Conservation (phyloP, 1,140 invertebrate species). For the Antheraea mylitta region DNA sequence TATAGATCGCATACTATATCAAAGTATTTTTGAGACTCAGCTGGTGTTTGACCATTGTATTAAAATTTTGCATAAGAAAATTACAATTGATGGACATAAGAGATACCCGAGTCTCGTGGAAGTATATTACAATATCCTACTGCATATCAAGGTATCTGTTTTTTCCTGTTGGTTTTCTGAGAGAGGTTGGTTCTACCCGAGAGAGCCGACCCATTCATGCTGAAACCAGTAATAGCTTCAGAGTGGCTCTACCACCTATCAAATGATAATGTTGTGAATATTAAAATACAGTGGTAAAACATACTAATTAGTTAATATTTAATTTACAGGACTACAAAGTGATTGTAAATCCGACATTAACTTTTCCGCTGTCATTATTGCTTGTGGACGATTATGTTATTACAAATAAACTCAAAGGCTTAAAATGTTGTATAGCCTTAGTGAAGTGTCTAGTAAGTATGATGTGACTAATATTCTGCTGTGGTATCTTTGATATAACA, state of each 20-base stretch:
- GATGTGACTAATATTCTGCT: background rate
- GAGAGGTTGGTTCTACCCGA: too few relatives aligned
- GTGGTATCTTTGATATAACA: background rate
- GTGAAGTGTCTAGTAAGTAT: slow-evolving; percentile 50
- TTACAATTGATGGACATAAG: slow-evolving; percentile 49
- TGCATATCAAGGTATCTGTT: slow-evolving; percentile 39
- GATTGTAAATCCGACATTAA: slow-evolving; percentile 33
- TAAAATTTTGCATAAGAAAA: slow-evolving; percentile 45
- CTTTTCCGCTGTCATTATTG: slow-evolving; percentile 46
- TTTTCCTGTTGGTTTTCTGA: too few relatives aligned
- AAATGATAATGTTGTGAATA: too few relatives aligned
- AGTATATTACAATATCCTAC: slow-evolving; percentile 41
- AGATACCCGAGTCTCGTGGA: slow-evolving; percentile 56
- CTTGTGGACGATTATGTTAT: slow-evolving; percentile 54
- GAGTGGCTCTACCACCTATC: too few relatives aligned
- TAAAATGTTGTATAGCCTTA: slow-evolving; percentile 43
- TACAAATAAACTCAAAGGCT: slow-evolving; percentile 50
- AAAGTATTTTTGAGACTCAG: slow-evolving; percentile 38
- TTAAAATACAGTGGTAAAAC: too few relatives aligned
- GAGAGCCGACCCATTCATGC: too few relatives aligned
- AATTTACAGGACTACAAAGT: slow-evolving; percentile 52
- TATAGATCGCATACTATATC: slow-evolving; percentile 36
- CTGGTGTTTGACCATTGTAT: slow-evolving; percentile 51
- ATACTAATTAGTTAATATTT: too few relatives aligned
- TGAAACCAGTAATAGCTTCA: too few relatives aligned